Conservation (phyloP, 2,888 invertebrate species). For the Asteroscopus sphinx region DNA sequence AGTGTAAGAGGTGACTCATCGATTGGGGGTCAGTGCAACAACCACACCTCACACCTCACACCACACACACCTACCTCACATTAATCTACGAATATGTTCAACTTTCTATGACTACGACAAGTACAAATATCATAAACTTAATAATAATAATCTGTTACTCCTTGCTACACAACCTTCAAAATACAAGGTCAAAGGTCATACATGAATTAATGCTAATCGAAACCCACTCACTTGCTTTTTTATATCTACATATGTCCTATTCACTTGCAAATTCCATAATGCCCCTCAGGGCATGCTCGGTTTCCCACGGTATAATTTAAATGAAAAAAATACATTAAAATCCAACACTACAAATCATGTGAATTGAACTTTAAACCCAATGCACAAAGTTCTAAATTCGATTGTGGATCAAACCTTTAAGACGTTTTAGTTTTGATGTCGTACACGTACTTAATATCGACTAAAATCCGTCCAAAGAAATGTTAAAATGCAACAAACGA, state of each 20-base stretch:
- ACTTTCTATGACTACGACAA: slow-evolving; percentile 33
- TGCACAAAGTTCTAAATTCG: neutral
- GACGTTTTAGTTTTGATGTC: slow-evolving; percentile 13
- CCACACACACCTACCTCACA: neutral
- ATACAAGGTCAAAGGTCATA: slow-evolving; percentile 45
- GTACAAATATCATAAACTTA: slow-evolving; percentile 47
- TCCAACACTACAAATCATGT: neutral
- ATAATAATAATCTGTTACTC: slow-evolving; percentile 29
- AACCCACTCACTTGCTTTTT: slow-evolving; percentile 66
- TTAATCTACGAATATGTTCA: slow-evolving; percentile 3
- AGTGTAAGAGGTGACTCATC: too few species aligned
- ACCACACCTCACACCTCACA: too few species aligned
- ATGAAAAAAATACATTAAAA: slow-evolving; percentile 56
- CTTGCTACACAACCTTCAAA: slow-evolving; percentile 32
- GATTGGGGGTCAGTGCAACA: too few species aligned
- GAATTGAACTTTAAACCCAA: slow-evolving; percentile 13
- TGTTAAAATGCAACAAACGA: slow-evolving; percentile 57
- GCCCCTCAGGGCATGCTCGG: slow-evolving; percentile 91
- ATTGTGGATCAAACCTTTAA: slow-evolving; percentile 8
- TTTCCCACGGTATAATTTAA: slow-evolving; percentile 87
- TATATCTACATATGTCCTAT: slow-evolving; percentile 69
- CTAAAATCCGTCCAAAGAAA: slow-evolving; percentile 64
- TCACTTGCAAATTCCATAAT: slow-evolving; percentile 82
- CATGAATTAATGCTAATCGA: slow-evolving; percentile 68
- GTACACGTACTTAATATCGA: slow-evolving; percentile 66